phyloP scores from a whole-genome alignment of 2,113 vertebrate genomes.

The Otus sunia region DNA sequence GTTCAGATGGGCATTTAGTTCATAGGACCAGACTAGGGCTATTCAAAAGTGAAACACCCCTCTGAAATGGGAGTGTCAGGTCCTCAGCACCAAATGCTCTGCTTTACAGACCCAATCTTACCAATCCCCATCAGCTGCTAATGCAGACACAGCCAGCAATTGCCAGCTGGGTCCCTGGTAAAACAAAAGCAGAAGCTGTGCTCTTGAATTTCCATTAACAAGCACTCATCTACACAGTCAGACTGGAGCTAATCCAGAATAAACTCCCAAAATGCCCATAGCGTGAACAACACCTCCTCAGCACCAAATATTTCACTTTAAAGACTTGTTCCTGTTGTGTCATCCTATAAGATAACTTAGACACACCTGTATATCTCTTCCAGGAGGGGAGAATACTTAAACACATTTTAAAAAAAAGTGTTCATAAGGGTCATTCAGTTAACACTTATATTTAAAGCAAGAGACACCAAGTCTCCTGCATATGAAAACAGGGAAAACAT shows the following conservation, averaged over 20 bases:
- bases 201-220: not conserved
- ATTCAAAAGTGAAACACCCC: not conserved
- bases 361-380: not conserved
- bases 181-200: conserved; percentile 12
- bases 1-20: not conserved
- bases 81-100: not conserved
- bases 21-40: not conserved
- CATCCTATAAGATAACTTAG: not conserved
- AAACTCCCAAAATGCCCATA: not conserved
- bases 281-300: not conserved
- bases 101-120: not conserved
- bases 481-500: not conserved
- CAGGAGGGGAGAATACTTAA: not conserved
- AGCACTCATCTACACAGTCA: not conserved
- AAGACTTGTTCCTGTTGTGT: not conserved
- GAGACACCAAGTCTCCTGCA: not conserved
- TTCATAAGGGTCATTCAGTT: not conserved
- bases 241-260: not conserved
- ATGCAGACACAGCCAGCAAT: not conserved
- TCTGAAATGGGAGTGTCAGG: not conserved
- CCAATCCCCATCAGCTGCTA: not conserved
- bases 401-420: not conserved
- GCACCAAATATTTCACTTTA: not conserved
- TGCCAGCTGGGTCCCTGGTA: not conserved
- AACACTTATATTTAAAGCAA: not conserved